Evolutionary conservation across 2,888 invertebrate genomes (phyloP), one percentile per base, ranked within the genome.

Genomic region (Mythimna vitellina): DNA sequence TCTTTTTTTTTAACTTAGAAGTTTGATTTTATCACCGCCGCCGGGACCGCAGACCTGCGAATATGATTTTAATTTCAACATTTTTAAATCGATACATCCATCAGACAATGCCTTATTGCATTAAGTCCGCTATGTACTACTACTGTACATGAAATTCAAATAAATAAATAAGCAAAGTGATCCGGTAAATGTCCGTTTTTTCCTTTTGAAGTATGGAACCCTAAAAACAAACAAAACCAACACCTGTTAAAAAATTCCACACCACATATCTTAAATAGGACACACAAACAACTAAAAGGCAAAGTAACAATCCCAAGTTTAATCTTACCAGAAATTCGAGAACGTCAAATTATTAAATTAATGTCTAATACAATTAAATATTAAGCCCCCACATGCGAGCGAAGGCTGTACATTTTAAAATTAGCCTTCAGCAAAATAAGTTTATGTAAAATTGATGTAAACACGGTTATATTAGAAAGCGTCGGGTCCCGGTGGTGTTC

Each of bases 371-470:
- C 58, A 61, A 38, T 71, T 63, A 70, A 75, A 49, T 57, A 78
- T 49, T 54, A 65, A 61, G 68, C 56, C 35, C 35, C 63, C 32
- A 66, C 29, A 60, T 57, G 63, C 63, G 60, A 61, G 46, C 32
- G 12, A 63, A 53, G 35, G 62, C 49, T 46, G 65, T 73, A 77
- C 67, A 87, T 78, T 78, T 80, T 73, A 73, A 87, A 87, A 86
- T 86, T 84, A 80, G 80, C 86, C 69, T 35, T 62, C 53, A 70
- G 53, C 54, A 66, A 69, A 82, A 73, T 53, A 63, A 56, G 70
- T 76, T 84, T 76, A 76, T 70, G 66, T 74, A 60, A 86, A 84
- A 86, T 84, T 73, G 73, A 80, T 69, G 77, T 78, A 78, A 77
- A 84, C 77, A 77, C 64, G 60, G 53, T 80, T 73, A 76, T 74